phyloP scores from a whole-genome alignment of 2,797 vertebrate species.

The Cheirogaleus major region DNA sequence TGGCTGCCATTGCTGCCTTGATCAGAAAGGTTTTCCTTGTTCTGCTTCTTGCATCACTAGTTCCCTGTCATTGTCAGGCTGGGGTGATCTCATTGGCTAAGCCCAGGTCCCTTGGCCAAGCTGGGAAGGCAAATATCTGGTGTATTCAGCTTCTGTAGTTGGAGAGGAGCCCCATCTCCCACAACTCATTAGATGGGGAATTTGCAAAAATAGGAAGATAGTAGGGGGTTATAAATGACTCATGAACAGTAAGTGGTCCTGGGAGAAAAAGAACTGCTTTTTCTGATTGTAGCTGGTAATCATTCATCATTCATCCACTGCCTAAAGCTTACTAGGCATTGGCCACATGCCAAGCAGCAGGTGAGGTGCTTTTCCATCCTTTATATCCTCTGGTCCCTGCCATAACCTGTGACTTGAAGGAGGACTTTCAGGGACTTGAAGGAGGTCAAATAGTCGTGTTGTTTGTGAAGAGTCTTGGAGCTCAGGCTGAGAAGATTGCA shows the following conservation, averaged over 20 bases:
- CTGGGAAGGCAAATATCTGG: not conserved
- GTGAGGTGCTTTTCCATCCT: not conserved
- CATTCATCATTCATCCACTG: not conserved
- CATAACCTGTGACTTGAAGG: not conserved
- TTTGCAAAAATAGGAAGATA: not conserved
- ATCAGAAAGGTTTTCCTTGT: not conserved
- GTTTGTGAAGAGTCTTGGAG: not conserved
- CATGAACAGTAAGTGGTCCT: not conserved
- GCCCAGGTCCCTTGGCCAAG: not conserved
- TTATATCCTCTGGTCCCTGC: not conserved
- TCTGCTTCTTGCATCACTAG: not conserved
- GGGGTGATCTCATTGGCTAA: not conserved
- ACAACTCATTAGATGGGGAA: not conserved
- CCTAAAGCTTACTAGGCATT: not conserved
- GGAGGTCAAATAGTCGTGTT: not conserved
- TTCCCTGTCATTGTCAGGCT: not conserved
- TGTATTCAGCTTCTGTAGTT: not conserved
- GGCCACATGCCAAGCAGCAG: not conserved
- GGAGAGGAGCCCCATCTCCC: not conserved
- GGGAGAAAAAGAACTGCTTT: not conserved
- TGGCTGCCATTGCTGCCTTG: not conserved
- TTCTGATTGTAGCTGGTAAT: not conserved
- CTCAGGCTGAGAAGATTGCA: not conserved
- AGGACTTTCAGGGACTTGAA: not conserved
- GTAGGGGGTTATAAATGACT: not conserved